Evolutionary conservation across 2,888 invertebrate species (phyloP), one percentile per base, ranked within the genome.

Genomic region (Ochropleura leucogaster): DNA sequence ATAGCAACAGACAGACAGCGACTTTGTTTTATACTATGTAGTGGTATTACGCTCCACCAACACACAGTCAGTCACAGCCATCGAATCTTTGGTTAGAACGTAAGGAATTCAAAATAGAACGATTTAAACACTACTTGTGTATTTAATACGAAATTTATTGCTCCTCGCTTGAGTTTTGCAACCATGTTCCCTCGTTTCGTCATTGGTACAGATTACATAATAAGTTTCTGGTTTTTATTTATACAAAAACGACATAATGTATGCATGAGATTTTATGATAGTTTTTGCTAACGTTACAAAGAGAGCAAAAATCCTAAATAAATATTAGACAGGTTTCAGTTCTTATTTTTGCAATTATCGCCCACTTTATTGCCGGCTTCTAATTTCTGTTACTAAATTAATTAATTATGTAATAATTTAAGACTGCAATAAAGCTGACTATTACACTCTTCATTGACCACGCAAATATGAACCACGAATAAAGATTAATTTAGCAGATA

Each of bases 251-350:
- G 9, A 59, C 6, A 14, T 14, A 44, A 12, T 30, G 14, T 49
- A 40, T 20, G 16, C 75, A 44, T 57, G 16, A 57, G 6, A 30
- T 65, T 75, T 30, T 9, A 49, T 3, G 9, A 30, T 20, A 5
- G 59, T 60, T 42, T 60, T 46, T 18, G 18, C 3, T 6, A 4
- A 67, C 6, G 30, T 9, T 7, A 42, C 5, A 2, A n/a, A 68
- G 14, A 60, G 9, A 1, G 3, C 3, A 40, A 75, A 53, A 18
- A 10, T 60, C 4, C 16, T 18, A 74, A 77, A 60, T 16, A 51
- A 75, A 77, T 57, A 44, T 0, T 5, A 59, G 20, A 68, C 77
- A 8, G 12, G 51, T 77, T 74, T 53, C 1, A 40, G 42, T 18
- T 60, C 20, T 16, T 14, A 30, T 4, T 60, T 53, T 16, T 42